Base-by-base conservation (phyloP, 2,797 vertebrate genomes). In the Calcarius lapponicus region DNA sequence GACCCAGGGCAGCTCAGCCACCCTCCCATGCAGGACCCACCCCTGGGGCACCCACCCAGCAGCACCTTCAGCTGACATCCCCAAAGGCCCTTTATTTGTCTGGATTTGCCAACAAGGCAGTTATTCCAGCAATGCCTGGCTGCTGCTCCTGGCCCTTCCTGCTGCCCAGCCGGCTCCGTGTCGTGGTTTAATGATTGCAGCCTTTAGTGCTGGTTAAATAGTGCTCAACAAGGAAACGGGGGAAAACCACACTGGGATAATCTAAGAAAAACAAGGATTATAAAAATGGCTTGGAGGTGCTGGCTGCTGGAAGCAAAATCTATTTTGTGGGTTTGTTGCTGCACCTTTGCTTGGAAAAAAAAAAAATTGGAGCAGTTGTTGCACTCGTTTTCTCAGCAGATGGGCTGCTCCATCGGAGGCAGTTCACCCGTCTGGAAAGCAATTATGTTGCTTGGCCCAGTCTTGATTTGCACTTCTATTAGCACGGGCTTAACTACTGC, bases 231-330 rank as follows among this genome's bases (percentile, higher is more conserved):
- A 86, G 85, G 93, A 84, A 95, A 81, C 5, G 1, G 86, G 48
- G 79, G 20, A 90, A 79, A 96, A 56, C 92, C 95, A 93, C 93
- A 70, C 86, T 81, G 94, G 93, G 92, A 95, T 93, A 84, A 95
- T 91, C 80, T 88, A 88, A 94, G 80, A 62, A 95, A 96, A 92
- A 90, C 88, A 90, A 65, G 70, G 92, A 92, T 94, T 90, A 84
- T 81, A 90, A 84, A 94, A 91, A 90, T 51, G 83, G 73, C 93
- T 95, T 19, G 0, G 36, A 90, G 93, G 93, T 4, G 9, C 57
- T 95, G 91, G 57, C 82, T 88, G 94, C 86, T 97, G 94, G 90
- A 90, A 92, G 62, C 2, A 0, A 86, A 94, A 51, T 42, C 86
- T 90, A 65, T 91, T 94, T 88, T 72, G 88, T 90, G 86, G 80